A percentile compares a stretch with the other conserved stretches of the same genome.
phyloP scores from a whole-genome alignment of 2,888 invertebrate genomes.

The Agrypnus murinus region DNA sequence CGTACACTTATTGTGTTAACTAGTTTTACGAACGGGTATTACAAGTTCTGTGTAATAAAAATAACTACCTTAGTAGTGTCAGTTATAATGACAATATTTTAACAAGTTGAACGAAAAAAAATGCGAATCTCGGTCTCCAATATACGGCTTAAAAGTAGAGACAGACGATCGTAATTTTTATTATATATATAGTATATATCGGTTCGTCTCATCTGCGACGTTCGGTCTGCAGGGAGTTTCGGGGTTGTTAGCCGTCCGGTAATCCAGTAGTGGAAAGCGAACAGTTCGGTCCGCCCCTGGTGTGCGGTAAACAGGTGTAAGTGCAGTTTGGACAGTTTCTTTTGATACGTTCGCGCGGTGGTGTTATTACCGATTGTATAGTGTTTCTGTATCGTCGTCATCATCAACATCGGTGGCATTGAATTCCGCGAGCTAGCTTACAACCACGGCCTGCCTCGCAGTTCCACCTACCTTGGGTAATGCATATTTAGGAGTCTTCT shows the following conservation, averaged over 20 bases:
- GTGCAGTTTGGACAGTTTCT: slow-evolving; percentile 35
- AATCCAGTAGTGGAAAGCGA: slow-evolving; percentile 12
- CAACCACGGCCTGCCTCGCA: slow-evolving; percentile 50
- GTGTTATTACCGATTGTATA: neutral
- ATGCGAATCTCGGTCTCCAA: too few species aligned
- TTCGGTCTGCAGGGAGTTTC: slow-evolving; percentile 27
- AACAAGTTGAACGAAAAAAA: too few species aligned
- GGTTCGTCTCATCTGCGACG: slow-evolving; percentile 26
- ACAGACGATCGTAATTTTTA: slow-evolving; percentile 27
- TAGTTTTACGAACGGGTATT: too few species aligned
- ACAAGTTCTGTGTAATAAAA: too few species aligned
- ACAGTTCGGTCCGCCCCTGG: slow-evolving; percentile 37
- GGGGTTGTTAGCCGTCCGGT: slow-evolving; percentile 21
- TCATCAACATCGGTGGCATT: slow-evolving; percentile 38
- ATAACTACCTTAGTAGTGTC: too few species aligned
- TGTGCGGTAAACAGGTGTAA: slow-evolving; percentile 44
- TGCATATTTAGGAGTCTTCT: slow-evolving; percentile 55
- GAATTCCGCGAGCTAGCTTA: slow-evolving; percentile 43
- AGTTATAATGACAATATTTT: too few species aligned
- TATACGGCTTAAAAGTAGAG: too few species aligned
- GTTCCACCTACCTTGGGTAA: slow-evolving; percentile 53
- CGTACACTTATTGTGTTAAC: too few species aligned
- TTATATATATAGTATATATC: slow-evolving; percentile 18
- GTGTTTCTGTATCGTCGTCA: slow-evolving; percentile 15
- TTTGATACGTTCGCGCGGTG: slow-evolving; percentile 17